Conservation (phyloP, 2,888 invertebrate species). For the Ichneumoninae sp. region DNA sequence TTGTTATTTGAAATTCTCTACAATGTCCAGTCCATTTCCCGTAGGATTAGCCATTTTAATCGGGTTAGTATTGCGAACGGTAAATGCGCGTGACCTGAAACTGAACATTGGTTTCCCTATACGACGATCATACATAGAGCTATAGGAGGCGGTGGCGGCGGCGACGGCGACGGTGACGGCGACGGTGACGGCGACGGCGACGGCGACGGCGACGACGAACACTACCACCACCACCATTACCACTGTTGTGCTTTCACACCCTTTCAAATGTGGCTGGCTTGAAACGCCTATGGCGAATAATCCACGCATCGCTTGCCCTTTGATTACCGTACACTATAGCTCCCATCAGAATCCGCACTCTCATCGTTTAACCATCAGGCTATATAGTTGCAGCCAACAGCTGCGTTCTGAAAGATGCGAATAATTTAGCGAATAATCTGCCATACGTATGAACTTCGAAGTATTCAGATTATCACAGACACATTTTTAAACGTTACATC, state of each 20-base stretch:
- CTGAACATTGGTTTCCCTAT: conserved; percentile 22
- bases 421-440: not conserved
- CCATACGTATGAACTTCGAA: no score
- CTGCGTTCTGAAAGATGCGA: not conserved
- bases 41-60: conserved; percentile 64
- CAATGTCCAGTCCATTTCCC: conserved; percentile 64
- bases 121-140: conserved; percentile 22
- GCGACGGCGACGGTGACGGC: no score
- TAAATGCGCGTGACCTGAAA: conserved; percentile 47
- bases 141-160: not conserved
- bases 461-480: no score
- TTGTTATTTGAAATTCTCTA: conserved; percentile 66
- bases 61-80: conserved; percentile 62
- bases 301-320: conserved; percentile 16
- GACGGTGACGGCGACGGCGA: no score
- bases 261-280: conserved; percentile 17
- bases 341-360: conserved; percentile 9
- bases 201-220: not conserved
- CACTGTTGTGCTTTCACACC: conserved; percentile 35
- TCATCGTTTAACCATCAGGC: not conserved
- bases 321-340: conserved; percentile 17
- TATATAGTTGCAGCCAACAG: not conserved
- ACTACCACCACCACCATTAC: not conserved
- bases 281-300: conserved; percentile 24
- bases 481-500: not conserved